Evolutionary conservation across 2,113 vertebrate genomes (phyloP).

Genomic region (Potamarius usumacintae): DNA sequence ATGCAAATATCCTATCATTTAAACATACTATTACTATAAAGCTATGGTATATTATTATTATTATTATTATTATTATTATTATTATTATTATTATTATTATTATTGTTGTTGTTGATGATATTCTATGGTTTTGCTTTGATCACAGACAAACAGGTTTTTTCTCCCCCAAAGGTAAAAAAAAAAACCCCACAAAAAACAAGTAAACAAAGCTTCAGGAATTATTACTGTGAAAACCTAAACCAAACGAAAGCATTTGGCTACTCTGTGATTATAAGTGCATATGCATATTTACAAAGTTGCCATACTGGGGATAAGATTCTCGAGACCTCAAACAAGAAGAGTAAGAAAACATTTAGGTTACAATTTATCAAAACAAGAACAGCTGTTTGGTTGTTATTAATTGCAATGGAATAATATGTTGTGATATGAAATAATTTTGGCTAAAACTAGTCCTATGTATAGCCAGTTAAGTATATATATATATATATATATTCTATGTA

Average conservation of each 20-base stretch:
- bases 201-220: background rate
- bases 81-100: conserved; percentile 35
- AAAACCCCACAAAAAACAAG: too few species aligned
- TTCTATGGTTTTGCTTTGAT: background rate
- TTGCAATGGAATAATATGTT: background rate
- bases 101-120: background rate
- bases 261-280: background rate
- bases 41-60: background rate
- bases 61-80: background rate
- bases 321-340: background rate
- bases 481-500: background rate
- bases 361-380: background rate
- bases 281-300: conserved; percentile 2
- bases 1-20: background rate
- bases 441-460: background rate
- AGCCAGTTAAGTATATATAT: background rate
- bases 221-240: background rate
- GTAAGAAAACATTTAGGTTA: background rate
- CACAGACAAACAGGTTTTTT: background rate
- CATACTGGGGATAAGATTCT: conserved; percentile 32
- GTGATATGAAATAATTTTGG: background rate
- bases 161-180: background rate
- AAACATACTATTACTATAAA: background rate
- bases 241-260: conserved; percentile 1
- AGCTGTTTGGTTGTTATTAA: background rate